Evolutionary conservation across 2,888 invertebrate genomes (phyloP).

Genomic region (Phortica magna): DNA sequence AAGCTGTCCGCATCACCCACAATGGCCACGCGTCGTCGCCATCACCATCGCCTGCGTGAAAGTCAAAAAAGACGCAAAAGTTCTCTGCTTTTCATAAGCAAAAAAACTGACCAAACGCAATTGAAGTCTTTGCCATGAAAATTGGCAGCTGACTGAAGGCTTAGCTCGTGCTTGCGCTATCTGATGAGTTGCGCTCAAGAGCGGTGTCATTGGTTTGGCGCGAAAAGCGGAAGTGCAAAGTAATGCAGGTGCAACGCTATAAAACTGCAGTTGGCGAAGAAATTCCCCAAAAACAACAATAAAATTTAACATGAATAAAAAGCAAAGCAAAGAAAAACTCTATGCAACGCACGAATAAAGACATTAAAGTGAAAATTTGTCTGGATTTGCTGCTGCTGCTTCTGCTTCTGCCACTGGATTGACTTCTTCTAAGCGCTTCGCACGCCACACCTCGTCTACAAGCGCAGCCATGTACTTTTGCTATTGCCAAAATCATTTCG

Average conservation of each 20-base stretch:
- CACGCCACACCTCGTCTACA: neutral
- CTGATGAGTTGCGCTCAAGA: neutral
- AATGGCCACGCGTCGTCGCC: neutral
- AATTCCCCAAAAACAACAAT: neutral
- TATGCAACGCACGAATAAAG: conserved; percentile 19
- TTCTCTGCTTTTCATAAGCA: conserved; percentile 47
- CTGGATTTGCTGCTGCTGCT: too few species aligned
- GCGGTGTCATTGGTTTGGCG: neutral
- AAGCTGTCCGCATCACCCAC: neutral
- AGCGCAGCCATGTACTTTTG: neutral
- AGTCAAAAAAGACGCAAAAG: conserved; percentile 32
- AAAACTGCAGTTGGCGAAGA: neutral
- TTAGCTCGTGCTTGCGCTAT: too few species aligned
- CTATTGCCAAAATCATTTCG: neutral
- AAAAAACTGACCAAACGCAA: conserved; percentile 51
- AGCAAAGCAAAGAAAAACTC: conserved; percentile 38
- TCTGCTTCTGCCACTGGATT: too few species aligned
- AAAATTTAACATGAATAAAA: neutral
- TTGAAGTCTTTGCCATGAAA: conserved; percentile 41
- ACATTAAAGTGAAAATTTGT: conserved; percentile 25
- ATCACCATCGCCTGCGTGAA: neutral
- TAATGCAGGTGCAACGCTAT: neutral
- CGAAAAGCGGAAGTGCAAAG: conserved; percentile 8
- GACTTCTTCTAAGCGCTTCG: neutral
- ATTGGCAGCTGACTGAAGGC: conserved; percentile 46